Evolutionary conservation across 2,113 vertebrate genomes (phyloP).

Genomic region (Oophaga pumilio): DNA sequence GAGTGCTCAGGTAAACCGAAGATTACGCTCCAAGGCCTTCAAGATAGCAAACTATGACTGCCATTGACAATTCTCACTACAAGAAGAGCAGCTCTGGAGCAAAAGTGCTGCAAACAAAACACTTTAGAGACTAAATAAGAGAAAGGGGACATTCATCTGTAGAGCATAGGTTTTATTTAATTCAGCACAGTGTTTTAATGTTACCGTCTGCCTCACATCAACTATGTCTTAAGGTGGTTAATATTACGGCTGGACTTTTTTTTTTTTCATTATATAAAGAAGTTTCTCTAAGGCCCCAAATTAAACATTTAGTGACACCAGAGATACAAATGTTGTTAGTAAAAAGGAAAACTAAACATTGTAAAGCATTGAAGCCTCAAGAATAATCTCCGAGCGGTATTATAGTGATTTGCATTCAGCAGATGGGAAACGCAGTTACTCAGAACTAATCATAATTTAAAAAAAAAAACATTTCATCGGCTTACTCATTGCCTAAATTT

Average conservation of each 20-base stretch:
- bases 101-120: too few species aligned
- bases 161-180: neutral
- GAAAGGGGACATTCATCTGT: too few species aligned
- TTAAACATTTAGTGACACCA: neutral
- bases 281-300: neutral
- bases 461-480: neutral
- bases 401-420: slow-evolving; percentile 14
- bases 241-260: neutral
- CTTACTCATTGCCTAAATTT: neutral
- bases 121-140: neutral
- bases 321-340: neutral
- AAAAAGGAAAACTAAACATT: slow-evolving; percentile 14
- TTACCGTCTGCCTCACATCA: neutral
- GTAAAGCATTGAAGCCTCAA: neutral
- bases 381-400: neutral
- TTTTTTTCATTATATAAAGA: neutral
- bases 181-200: neutral
- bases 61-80: neutral
- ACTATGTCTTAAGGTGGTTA: neutral
- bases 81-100: too few species aligned
- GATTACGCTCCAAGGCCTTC: neutral
- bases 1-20: too few species aligned
- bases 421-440: slow-evolving; percentile 4
- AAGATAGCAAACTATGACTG: neutral
- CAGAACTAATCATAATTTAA: slow-evolving; percentile 19